Conservation (phyloP, 2,888 invertebrate species). For the Andrena marginata region DNA sequence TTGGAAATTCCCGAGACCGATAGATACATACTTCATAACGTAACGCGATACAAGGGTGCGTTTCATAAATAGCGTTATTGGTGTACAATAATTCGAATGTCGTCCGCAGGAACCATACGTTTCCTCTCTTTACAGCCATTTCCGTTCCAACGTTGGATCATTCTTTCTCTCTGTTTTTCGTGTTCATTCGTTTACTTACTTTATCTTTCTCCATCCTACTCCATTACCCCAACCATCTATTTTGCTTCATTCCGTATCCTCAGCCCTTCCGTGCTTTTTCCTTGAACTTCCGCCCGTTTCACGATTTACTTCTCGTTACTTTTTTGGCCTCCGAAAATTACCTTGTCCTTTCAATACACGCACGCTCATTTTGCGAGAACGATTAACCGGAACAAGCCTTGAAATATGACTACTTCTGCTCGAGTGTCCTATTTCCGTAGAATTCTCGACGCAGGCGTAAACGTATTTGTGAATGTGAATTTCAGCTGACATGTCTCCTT, state of each 20-base stretch:
- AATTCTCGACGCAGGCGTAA: neutral
- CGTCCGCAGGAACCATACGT: constrained; percentile 68
- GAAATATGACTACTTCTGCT: constrained; percentile 19
- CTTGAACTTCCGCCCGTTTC: constrained; percentile 46
- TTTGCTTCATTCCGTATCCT: constrained; percentile 46
- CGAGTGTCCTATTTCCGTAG: neutral
- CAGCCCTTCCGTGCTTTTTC: constrained; percentile 48
- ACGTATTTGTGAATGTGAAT: neutral
- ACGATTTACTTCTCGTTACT: constrained; percentile 42
- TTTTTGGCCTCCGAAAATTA: constrained; percentile 33
- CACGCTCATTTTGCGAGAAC: constrained; percentile 53
- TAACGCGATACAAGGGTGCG: constrained; percentile 38
- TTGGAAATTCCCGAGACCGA: constrained; percentile 1
- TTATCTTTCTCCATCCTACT: constrained; percentile 30
- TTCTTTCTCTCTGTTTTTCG: constrained; percentile 41
- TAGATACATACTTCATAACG: constrained; percentile 30
- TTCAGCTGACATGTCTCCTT: neutral
- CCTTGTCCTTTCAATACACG: constrained; percentile 36
- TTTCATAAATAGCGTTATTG: constrained; percentile 73
- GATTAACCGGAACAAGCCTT: constrained; percentile 48
- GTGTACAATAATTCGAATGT: constrained; percentile 63
- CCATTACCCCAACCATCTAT: constrained; percentile 24
- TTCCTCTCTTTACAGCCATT: constrained; percentile 52
- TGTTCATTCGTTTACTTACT: constrained; percentile 46
- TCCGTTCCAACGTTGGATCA: constrained; percentile 46